Percentiles rank a stretch among this genome's conserved stretches.
These are phyloP conservation scores for Acropternis orthonyx DNA, from an alignment of 2,797 vertebrate genomes.

Conservation along the genomic window DNA sequence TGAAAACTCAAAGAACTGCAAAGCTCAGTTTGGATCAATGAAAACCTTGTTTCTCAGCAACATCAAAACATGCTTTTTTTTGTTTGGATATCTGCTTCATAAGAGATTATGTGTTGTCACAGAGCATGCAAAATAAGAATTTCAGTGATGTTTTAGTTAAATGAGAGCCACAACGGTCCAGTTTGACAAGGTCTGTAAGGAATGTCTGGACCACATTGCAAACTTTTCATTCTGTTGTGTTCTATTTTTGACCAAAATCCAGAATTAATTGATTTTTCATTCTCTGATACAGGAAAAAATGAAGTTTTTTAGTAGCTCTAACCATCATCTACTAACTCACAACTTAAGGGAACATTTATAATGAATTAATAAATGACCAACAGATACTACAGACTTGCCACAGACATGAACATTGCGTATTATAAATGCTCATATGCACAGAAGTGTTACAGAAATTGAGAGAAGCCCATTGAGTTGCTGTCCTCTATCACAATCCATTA, in stretches of 20 bases:
- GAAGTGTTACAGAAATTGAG: background rate
- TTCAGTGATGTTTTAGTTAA: background rate
- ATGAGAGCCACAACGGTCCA: background rate
- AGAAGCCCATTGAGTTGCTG: background rate
- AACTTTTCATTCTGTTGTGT: background rate
- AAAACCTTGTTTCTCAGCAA: slow-evolving; percentile 30
- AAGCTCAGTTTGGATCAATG: background rate
- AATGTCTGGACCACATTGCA: background rate
- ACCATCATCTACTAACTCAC: background rate
- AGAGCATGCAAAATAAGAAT: background rate
- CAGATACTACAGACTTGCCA: background rate
- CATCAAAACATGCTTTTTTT: background rate
- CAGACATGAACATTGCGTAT: background rate
- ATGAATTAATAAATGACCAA: background rate
- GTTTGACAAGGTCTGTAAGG: background rate
- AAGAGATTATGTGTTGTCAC: background rate
- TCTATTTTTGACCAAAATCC: background rate
- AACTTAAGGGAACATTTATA: background rate
- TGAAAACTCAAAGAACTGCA: background rate
- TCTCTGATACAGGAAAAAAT: background rate
- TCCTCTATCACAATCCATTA: background rate
- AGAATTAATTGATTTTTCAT: background rate
- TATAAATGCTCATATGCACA: background rate
- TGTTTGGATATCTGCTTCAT: background rate
- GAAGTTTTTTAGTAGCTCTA: background rate